Evolutionary conservation across 2,888 invertebrate genomes (phyloP).

Genomic region (Ennomos quercinarius): DNA sequence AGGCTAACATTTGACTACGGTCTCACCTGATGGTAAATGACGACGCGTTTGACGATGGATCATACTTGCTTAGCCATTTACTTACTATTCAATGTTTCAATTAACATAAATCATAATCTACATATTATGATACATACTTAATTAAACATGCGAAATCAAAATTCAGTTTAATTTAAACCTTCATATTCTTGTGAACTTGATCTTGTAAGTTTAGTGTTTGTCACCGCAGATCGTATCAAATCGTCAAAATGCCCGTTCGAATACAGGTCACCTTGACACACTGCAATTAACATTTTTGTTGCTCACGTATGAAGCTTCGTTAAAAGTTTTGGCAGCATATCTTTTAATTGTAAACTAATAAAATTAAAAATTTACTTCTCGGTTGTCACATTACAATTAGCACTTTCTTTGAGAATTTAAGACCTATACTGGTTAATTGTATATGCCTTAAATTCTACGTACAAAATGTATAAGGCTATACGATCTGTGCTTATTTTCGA

Average conservation of each 20-base stretch:
- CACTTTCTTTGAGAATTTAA: slow-evolving; percentile 18
- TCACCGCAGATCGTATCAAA: slow-evolving; percentile 5
- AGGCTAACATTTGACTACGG: too few relatives aligned
- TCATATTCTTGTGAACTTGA: neutral
- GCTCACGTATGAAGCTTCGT: slow-evolving; percentile 36
- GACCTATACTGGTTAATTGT: slow-evolving; percentile 22
- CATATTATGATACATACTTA: too few relatives aligned
- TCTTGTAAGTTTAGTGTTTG: neutral
- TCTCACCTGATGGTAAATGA: too few relatives aligned
- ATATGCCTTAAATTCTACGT: too few relatives aligned
- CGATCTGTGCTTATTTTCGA: slow-evolving; percentile 6
- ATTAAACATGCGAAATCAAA: too few relatives aligned
- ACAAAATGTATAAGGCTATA: too few relatives aligned
- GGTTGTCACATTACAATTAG: slow-evolving; percentile 31
- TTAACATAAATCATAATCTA: too few relatives aligned
- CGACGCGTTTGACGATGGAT: too few relatives aligned
- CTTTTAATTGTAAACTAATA: slow-evolving; percentile 37
- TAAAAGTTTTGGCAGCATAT: slow-evolving; percentile 40
- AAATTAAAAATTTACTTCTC: slow-evolving; percentile 32
- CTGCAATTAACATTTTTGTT: slow-evolving; percentile 39
- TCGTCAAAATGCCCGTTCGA: slow-evolving; percentile 29
- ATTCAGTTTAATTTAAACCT: neutral
- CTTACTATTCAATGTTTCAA: too few relatives aligned
- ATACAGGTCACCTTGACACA: slow-evolving; percentile 42
- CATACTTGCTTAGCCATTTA: too few relatives aligned